Base-by-base conservation (phyloP, 1,140 invertebrate species). In the Scaptomyza montana region DNA sequence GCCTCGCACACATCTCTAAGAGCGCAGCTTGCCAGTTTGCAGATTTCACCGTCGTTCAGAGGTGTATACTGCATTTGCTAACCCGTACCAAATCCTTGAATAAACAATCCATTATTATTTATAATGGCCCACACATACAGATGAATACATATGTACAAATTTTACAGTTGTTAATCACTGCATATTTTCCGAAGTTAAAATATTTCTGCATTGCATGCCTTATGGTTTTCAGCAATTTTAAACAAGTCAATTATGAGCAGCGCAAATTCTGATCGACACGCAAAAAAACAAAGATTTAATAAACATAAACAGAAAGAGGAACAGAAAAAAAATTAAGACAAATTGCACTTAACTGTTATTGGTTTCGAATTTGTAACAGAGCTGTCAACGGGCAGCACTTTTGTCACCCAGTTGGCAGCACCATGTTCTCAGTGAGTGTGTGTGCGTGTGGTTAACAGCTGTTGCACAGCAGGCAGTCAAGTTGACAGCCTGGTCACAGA, bases 91-190 rank as follows among this genome's bases (percentile, higher is more conserved):
- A 87, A 86, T 86, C 82, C 82, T 87, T 87, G 76, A 85, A 81
- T 75, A 80, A 82, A 78, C 66, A 77, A 68, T 60, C 33, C 53
- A 72, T 76, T 72, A 72, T 72, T 76, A 76, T 76, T 72, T 66
- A 72, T 76, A 66, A 64, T 64, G 66, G 53, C 46, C 54, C 53
- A 51, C 45, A 43, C 36, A 43, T 13, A 45, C 33, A 36, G 33
- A 36, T 9, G 33, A 36, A 36, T 45, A 49, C 63, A 47, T 16
- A 45, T 12, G 46, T 16, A 43, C 25, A 54, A 30, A 46, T 56
- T 79, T 87, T 87, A 73, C 76, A 89, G 79, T 79, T 87, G 84
- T 77, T 89, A 87, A 89, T 89, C 68, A 16, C 53, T 67, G 62
- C 39, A 54, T 49, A 57, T 68, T 62, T 33, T 60, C 21, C 41